Evolutionary conservation across 2,888 invertebrate species (phyloP).

Genomic region (Platycheirus rosarum): DNA sequence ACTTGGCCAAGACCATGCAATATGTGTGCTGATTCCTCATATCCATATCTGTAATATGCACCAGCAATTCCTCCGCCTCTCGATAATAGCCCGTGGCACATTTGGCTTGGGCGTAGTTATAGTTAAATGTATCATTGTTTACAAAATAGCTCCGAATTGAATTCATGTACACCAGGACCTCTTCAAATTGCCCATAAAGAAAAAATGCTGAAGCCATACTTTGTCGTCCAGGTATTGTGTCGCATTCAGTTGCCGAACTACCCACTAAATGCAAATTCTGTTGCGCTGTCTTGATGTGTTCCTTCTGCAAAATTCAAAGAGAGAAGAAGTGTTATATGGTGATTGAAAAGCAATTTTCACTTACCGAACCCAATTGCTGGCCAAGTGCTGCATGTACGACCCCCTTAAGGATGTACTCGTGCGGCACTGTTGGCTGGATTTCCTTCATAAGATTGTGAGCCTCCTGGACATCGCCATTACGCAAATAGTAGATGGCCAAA

Average conservation of each 20-base stretch:
- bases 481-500: conserved; percentile 96
- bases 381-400: conserved; percentile 97
- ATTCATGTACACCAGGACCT: conserved; percentile 97
- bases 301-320: conserved; percentile 86
- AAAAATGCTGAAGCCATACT: conserved; percentile 99
- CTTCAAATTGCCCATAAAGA: conserved; percentile 96
- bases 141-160: conserved; percentile 98
- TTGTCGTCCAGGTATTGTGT: conserved; percentile 98
- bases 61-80: conserved; percentile 96
- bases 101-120: conserved; percentile 95
- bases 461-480: conserved; percentile 93
- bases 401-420: conserved; percentile 98
- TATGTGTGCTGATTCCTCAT: conserved; percentile 92
- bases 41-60: conserved; percentile 92
- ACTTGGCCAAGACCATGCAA: conserved; percentile 93
- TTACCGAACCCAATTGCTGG: conserved; percentile 94
- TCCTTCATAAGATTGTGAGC: conserved; percentile 95
- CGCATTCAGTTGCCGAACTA: conserved; percentile 97
- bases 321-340: neutral
- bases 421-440: conserved; percentile 95
- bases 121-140: conserved; percentile 94
- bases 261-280: conserved; percentile 98
- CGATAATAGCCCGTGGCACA: conserved; percentile 96
- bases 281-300: conserved; percentile 96
- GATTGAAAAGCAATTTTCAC: conserved; percentile 46